phyloP scores from a whole-genome alignment of 2,797 vertebrate genomes.

The Cynopterus sphinx region DNA sequence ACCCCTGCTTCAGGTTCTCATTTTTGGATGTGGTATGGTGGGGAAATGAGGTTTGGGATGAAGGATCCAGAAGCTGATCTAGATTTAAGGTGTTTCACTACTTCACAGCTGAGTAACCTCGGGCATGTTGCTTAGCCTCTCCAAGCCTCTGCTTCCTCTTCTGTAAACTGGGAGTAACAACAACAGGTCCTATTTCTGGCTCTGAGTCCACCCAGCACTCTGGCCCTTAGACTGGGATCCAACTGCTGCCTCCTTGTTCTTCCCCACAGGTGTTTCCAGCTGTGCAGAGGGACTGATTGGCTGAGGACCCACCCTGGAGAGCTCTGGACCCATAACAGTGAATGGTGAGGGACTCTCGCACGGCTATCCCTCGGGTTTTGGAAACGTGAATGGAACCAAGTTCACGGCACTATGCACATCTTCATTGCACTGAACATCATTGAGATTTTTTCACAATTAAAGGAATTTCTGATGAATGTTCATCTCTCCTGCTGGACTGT shows the following conservation, averaged over 20 bases:
- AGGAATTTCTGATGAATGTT: neutral
- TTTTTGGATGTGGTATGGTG: neutral
- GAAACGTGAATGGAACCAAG: neutral
- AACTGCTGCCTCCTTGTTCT: neutral
- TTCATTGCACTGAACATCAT: neutral
- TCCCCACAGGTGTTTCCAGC: neutral
- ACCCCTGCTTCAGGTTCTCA: neutral
- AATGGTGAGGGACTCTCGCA: neutral
- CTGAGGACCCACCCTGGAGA: neutral
- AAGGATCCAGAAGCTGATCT: neutral
- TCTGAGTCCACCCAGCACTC: fast-evolving
- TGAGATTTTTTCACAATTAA: neutral
- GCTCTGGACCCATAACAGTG: neutral
- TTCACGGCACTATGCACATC: fast-evolving
- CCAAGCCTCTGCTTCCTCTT: neutral
- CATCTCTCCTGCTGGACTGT: neutral
- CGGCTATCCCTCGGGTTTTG: neutral
- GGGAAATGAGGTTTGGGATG: no score
- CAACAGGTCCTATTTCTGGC: neutral
- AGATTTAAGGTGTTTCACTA: neutral
- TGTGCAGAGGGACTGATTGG: neutral
- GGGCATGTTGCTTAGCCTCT: neutral
- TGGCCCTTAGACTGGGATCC: neutral
- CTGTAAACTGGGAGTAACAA: fast-evolving
- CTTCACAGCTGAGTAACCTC: neutral